These are phyloP conservation scores for Sebastes wilsoni DNA, from an alignment of 2,797 vertebrate species.

Conservation along the genomic window DNA sequence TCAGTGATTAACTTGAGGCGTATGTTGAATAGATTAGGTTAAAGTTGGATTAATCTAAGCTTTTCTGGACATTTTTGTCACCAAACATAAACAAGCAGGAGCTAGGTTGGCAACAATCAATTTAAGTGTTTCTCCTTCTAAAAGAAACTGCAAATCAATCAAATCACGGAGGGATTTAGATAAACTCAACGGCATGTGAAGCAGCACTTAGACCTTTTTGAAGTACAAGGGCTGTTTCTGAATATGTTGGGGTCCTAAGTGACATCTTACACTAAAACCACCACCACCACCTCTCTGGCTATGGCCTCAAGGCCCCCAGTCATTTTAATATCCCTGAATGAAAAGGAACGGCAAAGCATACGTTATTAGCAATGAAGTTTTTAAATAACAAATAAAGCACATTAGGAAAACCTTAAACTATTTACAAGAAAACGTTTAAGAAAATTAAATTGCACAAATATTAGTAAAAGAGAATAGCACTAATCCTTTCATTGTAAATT, in stretches of 20 bases:
- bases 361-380: neutral
- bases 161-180: neutral
- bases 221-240: neutral
- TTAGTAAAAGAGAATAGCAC: neutral
- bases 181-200: neutral
- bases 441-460: neutral
- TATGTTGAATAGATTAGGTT: neutral
- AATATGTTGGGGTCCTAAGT: neutral
- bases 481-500: neutral
- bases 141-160: constrained; percentile 1
- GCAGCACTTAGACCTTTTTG: neutral
- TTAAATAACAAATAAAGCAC: neutral
- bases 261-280: neutral
- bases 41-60: neutral
- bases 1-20: neutral
- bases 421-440: neutral
- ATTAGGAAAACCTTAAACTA: neutral
- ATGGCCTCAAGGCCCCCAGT: neutral
- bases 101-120: neutral
- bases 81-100: neutral
- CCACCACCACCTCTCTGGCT: neutral
- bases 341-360: neutral
- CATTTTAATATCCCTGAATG: no score
- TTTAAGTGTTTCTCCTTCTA: neutral
- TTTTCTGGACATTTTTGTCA: neutral